phyloP scores from a whole-genome alignment of 2,113 vertebrate genomes.

The Rhynchomys soricoides region DNA sequence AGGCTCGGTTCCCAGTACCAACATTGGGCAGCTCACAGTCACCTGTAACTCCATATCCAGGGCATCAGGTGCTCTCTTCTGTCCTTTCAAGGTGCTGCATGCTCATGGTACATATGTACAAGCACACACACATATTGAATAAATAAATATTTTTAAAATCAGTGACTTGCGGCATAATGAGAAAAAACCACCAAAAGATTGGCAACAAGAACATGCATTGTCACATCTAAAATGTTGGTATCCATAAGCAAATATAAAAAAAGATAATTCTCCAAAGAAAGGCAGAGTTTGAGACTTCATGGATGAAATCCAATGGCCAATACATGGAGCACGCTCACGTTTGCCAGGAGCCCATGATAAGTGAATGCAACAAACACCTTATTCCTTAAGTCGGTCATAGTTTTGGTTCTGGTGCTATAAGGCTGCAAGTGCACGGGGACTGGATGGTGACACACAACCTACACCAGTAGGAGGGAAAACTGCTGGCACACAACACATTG shows the following conservation, averaged over 20 bases:
- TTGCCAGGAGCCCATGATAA: background rate
- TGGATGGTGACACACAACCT: accelerated
- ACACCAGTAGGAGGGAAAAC: too few species aligned
- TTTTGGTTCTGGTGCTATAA: background rate
- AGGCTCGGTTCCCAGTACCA: background rate
- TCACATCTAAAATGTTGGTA: background rate
- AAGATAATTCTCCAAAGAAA: background rate
- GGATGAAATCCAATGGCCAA: background rate
- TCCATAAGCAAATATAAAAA: background rate
- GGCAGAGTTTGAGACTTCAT: background rate
- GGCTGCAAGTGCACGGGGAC: background rate
- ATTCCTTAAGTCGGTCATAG: background rate
- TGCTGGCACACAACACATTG: background rate
- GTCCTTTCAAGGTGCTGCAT: background rate
- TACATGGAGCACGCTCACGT: background rate
- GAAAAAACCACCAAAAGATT: background rate
- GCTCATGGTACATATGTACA: background rate
- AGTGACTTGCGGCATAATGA: background rate
- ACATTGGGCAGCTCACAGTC: background rate
- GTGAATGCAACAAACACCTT: background rate
- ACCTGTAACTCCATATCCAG: background rate
- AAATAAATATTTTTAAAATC: background rate
- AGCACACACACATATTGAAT: background rate
- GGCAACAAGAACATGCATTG: background rate
- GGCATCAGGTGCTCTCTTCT: background rate